These are phyloP conservation scores for Dynastes tityus DNA, from an alignment of 2,888 invertebrate species.

Conservation along the genomic window DNA sequence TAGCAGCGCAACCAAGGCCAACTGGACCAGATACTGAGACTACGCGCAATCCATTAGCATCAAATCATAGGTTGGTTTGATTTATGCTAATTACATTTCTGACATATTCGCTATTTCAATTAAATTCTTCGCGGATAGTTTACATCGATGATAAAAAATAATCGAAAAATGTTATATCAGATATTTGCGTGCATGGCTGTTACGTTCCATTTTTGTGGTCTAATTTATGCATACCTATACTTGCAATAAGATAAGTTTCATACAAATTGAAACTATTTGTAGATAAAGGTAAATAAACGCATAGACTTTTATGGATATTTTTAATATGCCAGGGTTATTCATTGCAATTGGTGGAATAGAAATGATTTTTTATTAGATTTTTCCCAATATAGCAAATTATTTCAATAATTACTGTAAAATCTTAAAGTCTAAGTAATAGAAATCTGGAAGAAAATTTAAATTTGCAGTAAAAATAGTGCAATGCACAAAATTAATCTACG, in stretches of 20 bases:
- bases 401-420: too few relatives aligned
- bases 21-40: conserved; percentile 61
- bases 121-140: conserved; percentile 12
- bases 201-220: background rate
- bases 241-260: background rate
- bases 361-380: background rate
- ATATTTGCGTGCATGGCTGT: background rate
- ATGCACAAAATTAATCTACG: too few relatives aligned
- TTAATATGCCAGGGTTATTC: too few relatives aligned
- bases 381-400: too few relatives aligned
- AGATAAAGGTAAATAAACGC: background rate
- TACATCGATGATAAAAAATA: conserved; percentile 12
- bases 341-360: too few relatives aligned
- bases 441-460: too few relatives aligned
- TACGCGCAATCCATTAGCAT: conserved; percentile 63
- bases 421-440: too few relatives aligned
- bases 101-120: conserved; percentile 27
- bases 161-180: conserved; percentile 14
- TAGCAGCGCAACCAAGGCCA: conserved; percentile 62
- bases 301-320: background rate
- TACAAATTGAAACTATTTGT: background rate
- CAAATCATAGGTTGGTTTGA: conserved; percentile 60
- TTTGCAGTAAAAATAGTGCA: too few relatives aligned
- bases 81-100: conserved; percentile 59
- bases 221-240: conserved; percentile 13